Evolutionary conservation across 1,140 invertebrate species (phyloP).

Genomic region (Chrysomallon squamiferum): DNA sequence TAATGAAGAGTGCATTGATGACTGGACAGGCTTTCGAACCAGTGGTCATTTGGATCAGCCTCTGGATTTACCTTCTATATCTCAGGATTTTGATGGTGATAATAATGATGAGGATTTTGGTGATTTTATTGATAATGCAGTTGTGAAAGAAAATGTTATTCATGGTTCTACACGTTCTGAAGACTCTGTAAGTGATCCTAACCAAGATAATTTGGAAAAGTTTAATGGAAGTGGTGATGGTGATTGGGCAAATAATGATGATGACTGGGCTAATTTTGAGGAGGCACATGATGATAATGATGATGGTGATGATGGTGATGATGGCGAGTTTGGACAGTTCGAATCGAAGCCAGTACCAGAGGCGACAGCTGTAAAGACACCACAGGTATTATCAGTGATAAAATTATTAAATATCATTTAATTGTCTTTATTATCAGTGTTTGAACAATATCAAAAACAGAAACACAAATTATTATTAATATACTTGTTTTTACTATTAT

Average conservation of each 20-base stretch:
- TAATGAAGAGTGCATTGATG: conserved; percentile 9
- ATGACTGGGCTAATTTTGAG: conserved; percentile 27
- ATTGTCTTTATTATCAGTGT: no score
- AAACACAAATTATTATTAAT: no score
- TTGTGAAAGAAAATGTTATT: conserved; percentile 7
- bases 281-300: neutral
- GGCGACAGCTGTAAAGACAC: no score
- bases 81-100: conserved; percentile 1
- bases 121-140: conserved; percentile 16
- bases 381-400: no score
- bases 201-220: conserved; percentile 5
- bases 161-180: conserved; percentile 13
- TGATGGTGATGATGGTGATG: no score
- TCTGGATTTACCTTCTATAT: neutral
- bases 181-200: neutral
- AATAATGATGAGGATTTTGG: conserved; percentile 20
- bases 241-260: conserved; percentile 7
- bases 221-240: conserved; percentile 19
- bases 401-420: no score
- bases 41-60: neutral
- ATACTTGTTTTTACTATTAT: no score
- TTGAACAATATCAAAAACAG: no score
- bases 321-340: no score
- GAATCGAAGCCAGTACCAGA: no score
- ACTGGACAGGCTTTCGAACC: conserved; percentile 2